Conservation (phyloP, 2,888 invertebrate species). For the Drosophila paranaensis region DNA sequence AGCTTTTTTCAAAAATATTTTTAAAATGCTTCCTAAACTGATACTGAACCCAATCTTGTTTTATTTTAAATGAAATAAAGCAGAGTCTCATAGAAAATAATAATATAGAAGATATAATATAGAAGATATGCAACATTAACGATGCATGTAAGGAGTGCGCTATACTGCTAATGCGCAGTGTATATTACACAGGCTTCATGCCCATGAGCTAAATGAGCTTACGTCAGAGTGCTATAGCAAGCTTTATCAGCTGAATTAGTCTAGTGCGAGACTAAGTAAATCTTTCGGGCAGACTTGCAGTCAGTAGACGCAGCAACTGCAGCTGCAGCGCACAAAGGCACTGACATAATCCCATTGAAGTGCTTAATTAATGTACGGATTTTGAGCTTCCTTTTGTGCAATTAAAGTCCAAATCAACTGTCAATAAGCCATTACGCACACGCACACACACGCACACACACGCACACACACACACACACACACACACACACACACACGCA, state of each 20-base stretch:
- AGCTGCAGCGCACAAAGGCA: constrained; percentile 17
- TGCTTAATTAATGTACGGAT: constrained; percentile 66
- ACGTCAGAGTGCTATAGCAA: too few species aligned
- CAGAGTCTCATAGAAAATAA: too few species aligned
- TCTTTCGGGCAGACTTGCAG: background rate
- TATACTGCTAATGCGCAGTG: too few species aligned
- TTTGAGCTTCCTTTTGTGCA: constrained; percentile 67
- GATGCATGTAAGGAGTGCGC: too few species aligned
- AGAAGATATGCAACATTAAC: too few species aligned
- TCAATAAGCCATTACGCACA: constrained; percentile 58
- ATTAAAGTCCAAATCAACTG: constrained; percentile 72
- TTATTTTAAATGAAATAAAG: too few species aligned
- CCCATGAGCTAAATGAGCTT: too few species aligned
- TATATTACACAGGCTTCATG: too few species aligned
- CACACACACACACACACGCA: constrained; percentile 1
- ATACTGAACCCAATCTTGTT: too few species aligned
- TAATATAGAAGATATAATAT: too few species aligned
- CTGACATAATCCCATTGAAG: constrained; percentile 32
- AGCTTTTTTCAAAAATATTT: too few species aligned
- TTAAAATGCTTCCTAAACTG: too few species aligned
- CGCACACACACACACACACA: constrained; percentile 8
- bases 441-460: background rate
- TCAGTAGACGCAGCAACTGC: background rate
- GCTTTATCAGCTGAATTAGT: background rate
- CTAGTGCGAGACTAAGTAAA: background rate